Evolutionary conservation across 2,113 vertebrate species (phyloP), one percentile per base, ranked within the genome.

Genomic region (Pandion haliaetus): DNA sequence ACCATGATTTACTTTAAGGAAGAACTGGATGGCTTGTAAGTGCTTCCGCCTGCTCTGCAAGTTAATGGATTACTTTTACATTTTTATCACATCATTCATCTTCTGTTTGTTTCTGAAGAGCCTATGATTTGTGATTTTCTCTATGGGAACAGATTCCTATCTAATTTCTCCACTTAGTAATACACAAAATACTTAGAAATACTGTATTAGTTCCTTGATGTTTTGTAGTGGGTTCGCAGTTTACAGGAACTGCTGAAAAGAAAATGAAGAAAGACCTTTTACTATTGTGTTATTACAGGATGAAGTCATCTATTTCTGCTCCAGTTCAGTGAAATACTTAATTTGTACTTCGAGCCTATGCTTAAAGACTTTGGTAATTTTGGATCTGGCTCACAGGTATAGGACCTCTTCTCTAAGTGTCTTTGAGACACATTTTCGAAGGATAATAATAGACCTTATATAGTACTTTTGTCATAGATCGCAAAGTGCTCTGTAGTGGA

Each of bases 321-420:
- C 10, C 29, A 62, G 40, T 84, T 91, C 49, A 81, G 67, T 81
- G 55, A 88, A 94, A 84, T 84, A 62, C 80, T 95, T 92, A 81
- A 81, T 92, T 92, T 95, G 31, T 83, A 38, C 58, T 93, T 94
- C 47, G 36, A 92, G 23, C 52, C 62, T 72, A 13, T 82, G 79
- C 91, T 95, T 95, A 80, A 92, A 73, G 94, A 44, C 38, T 93
- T 87, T 4, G 21, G 21, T 93, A 80, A 69, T 96, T 90, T 95
- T 86, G 58, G 32, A 83, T 90, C 49, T 88, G 54, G 36, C 42
- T 95, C n/a, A 76, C 20, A 80, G 77, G 47, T 85, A 57, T 14
- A 82, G 45, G 38, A 65, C 90, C 21, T 54, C 32, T 85, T 91
- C 50, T 85, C 28, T 88, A 34, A 82, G 61, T 49, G 4, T 40